Evolutionary conservation across 2,888 invertebrate species (phyloP).

Genomic region (Kuschelorhynchus macadamiae): DNA sequence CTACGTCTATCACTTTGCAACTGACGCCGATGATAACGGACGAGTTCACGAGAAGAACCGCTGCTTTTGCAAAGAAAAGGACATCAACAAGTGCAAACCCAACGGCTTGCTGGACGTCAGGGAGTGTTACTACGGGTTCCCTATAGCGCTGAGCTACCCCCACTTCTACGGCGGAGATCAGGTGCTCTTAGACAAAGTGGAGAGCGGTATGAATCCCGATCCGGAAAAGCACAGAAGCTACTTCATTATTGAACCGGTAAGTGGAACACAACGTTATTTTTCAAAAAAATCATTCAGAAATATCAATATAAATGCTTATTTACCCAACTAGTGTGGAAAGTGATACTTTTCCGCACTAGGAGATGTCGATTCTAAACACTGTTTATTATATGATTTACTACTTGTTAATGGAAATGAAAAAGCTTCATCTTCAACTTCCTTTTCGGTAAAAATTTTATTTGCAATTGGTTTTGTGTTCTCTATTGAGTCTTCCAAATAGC

Average conservation of each 20-base stretch:
- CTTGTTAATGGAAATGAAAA: no score
- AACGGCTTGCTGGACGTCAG: constrained; percentile 86
- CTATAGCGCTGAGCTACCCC: constrained; percentile 89
- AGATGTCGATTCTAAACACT: no score
- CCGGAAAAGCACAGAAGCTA: constrained; percentile 76
- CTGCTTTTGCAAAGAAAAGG: constrained; percentile 79
- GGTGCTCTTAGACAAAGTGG: constrained; percentile 75
- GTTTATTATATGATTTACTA: no score
- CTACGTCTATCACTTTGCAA: constrained; percentile 82
- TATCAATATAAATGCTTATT: no score
- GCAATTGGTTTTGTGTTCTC: no score
- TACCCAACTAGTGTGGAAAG: no score
- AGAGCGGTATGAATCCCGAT: constrained; percentile 77
- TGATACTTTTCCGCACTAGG: no score
- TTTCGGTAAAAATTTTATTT: no score
- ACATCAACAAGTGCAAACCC: constrained; percentile 77
- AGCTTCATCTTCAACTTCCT: no score
- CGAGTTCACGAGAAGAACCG: constrained; percentile 79
- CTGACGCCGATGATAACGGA: constrained; percentile 85
- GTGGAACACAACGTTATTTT: constrained; percentile 54
- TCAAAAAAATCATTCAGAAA: no score
- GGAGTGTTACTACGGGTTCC: constrained; percentile 92
- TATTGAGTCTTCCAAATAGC: no score
- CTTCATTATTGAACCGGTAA: constrained; percentile 86
- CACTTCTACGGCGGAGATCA: constrained; percentile 86